Percentiles rank a stretch among this genome's conserved stretches.
These are phyloP conservation scores for Acheta domesticus DNA, from an alignment of 2,888 invertebrate species.

Conservation along the genomic window DNA sequence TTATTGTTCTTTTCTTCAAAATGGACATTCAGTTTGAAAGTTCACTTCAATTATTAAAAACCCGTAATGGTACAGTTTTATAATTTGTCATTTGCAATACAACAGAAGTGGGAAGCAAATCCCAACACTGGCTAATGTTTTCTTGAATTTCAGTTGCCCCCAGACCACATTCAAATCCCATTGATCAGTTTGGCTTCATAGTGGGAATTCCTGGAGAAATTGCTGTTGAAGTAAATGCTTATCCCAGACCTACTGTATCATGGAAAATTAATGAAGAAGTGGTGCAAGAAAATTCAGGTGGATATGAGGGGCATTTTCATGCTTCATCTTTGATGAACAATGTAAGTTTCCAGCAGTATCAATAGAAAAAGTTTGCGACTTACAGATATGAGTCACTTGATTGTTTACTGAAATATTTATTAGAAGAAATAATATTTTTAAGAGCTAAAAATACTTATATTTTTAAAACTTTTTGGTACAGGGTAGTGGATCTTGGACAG, in stretches of 20 bases:
- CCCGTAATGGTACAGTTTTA: no score
- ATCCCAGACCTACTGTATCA: constrained; percentile 65
- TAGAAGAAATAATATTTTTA: no score
- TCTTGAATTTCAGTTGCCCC: constrained; percentile 58
- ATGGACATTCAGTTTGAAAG: no score
- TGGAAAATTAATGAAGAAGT: constrained; percentile 58
- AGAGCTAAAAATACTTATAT: background rate
- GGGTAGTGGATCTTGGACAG: constrained; percentile 66
- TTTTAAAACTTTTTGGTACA: constrained; percentile 43
- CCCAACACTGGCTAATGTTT: no score
- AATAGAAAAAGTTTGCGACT: no score
- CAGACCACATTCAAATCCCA: constrained; percentile 54
- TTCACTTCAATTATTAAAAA: no score
- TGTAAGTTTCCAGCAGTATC: background rate
- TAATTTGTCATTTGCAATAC: no score
- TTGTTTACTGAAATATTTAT: no score
- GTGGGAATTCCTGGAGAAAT: constrained; percentile 68
- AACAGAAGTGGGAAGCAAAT: no score
- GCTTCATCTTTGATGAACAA: background rate
- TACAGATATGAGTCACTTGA: no score
- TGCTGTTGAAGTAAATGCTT: constrained; percentile 67
- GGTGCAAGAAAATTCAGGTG: background rate
- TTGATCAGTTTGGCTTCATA: constrained; percentile 70
- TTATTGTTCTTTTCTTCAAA: no score
- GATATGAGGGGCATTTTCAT: background rate